Conservation (phyloP, 2,888 invertebrate species). For the Melieria crassipennis region DNA sequence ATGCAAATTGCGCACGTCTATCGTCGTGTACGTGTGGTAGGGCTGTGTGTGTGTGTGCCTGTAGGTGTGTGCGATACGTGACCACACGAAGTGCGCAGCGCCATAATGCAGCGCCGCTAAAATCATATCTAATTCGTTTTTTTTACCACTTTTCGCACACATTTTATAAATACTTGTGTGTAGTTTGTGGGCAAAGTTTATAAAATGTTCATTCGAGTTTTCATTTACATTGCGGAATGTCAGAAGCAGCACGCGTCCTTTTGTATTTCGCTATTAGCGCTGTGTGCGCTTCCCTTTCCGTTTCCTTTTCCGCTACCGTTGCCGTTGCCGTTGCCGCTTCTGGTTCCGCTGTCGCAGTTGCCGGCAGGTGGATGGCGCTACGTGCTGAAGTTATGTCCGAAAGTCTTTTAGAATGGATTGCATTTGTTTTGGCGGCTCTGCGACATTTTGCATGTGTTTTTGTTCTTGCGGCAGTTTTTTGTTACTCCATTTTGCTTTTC, state of each 20-base stretch:
- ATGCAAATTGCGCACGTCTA: too few species aligned
- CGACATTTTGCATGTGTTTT: constrained; percentile 20
- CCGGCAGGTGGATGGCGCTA: background rate
- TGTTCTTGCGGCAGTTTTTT: background rate
- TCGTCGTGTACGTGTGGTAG: too few species aligned
- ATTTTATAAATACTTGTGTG: too few species aligned
- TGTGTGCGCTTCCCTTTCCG: background rate
- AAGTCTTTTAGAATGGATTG: constrained; percentile 31
- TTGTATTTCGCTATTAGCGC: background rate
- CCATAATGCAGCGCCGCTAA: too few species aligned
- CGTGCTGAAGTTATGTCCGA: constrained; percentile 19
- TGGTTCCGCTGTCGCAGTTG: constrained; percentile 8
- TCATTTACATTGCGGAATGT: constrained; percentile 14
- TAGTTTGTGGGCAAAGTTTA: too few species aligned
- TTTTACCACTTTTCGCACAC: too few species aligned
- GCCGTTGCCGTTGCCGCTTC: background rate
- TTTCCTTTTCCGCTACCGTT: constrained; percentile 4
- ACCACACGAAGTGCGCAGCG: too few species aligned
- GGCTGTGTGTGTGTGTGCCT: too few species aligned
- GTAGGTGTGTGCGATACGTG: too few species aligned
- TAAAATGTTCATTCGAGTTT: background rate
- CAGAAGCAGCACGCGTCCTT: constrained; percentile 7
- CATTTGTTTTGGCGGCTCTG: constrained; percentile 25
- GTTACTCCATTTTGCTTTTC: constrained; percentile 11
- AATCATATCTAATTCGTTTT: too few species aligned